phyloP scores from a whole-genome alignment of 2,113 vertebrate species.

The Upupa epops region DNA sequence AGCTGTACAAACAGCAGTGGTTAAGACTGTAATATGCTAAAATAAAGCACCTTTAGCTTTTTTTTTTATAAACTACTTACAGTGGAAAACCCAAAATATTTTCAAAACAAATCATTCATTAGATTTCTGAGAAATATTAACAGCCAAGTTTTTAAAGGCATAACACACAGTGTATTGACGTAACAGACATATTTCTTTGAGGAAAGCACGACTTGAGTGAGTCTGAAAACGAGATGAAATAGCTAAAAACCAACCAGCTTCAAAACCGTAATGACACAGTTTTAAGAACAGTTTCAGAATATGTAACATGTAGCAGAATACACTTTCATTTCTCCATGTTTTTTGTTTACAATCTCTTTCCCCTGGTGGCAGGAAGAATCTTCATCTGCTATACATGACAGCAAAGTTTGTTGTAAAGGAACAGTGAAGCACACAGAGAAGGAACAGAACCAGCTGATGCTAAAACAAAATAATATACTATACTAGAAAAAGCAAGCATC shows the following conservation, averaged over 20 bases:
- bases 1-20: neutral
- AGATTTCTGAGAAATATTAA: neutral
- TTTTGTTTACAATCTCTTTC: neutral
- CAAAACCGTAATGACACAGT: neutral
- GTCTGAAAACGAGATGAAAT: neutral
- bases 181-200: neutral
- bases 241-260: neutral
- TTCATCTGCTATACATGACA: neutral
- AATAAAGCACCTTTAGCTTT: neutral
- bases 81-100: neutral
- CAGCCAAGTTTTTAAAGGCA: neutral
- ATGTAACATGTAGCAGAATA: neutral
- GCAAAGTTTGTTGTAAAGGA: constrained; percentile 1
- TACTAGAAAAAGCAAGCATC: neutral
- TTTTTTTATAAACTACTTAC: neutral
- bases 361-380: neutral
- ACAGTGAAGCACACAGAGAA: neutral
- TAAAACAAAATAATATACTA: neutral
- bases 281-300: neutral
- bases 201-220: neutral
- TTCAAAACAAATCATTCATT: neutral
- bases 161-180: neutral
- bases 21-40: neutral
- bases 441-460: neutral
- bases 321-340: neutral